phyloP scores from a whole-genome alignment of 2,797 vertebrate species.

The Sebastes nivosus region DNA sequence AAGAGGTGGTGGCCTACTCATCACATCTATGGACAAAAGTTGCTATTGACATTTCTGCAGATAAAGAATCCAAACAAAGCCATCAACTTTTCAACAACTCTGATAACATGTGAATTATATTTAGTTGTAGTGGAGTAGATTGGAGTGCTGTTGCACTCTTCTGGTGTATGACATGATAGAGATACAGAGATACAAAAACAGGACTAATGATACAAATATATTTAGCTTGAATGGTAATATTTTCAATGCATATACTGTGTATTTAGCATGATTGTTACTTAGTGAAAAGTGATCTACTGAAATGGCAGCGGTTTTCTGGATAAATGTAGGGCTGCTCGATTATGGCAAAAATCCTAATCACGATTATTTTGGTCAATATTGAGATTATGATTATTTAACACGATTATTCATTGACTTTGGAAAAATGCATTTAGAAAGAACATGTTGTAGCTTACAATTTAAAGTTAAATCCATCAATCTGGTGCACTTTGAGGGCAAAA shows the following conservation, averaged over 20 bases:
- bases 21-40: conserved; percentile 9
- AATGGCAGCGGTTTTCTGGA: neutral
- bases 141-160: conserved; percentile 6
- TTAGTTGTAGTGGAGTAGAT: conserved; percentile 24
- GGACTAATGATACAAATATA: neutral
- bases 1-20: conserved; percentile 13
- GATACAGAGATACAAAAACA: neutral
- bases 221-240: neutral
- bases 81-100: conserved; percentile 31
- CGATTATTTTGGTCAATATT: neutral
- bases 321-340: neutral
- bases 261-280: neutral
- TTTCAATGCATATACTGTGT: no score
- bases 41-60: conserved; percentile 65
- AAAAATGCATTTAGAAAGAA: no score
- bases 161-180: neutral
- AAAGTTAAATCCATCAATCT: neutral
- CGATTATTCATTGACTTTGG: no score
- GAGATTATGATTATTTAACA: neutral
- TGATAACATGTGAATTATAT: conserved; percentile 11
- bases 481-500: no score
- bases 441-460: no score
- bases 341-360: neutral
- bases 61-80: conserved; percentile 47
- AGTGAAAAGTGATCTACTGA: neutral